Conservation (phyloP, 2,797 vertebrate genomes). For the Knipowitschia caucasica region DNA sequence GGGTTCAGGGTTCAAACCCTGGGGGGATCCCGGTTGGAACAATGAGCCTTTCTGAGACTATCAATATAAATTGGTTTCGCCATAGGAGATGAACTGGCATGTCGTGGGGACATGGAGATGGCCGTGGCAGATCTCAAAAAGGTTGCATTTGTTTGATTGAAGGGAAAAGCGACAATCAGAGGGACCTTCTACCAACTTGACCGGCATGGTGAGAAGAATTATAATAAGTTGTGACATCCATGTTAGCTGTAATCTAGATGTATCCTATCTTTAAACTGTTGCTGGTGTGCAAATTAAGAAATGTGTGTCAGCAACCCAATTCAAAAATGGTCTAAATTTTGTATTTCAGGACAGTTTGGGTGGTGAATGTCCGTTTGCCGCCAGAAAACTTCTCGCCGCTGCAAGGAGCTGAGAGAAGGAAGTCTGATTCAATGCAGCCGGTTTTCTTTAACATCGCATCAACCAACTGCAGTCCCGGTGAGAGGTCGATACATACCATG, state of each 20-base stretch:
- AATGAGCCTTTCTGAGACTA: too few relatives aligned
- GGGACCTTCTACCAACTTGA: constrained; percentile 82
- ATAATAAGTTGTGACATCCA: too few relatives aligned
- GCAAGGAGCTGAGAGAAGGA: constrained; percentile 84
- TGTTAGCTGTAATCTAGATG: too few relatives aligned
- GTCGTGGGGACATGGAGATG: constrained; percentile 94
- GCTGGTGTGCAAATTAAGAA: not conserved
- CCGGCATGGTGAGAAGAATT: constrained; percentile 61
- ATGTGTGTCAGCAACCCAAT: too few relatives aligned
- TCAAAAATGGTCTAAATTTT: not conserved
- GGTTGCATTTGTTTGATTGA: constrained; percentile 83
- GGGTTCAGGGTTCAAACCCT: too few relatives aligned
- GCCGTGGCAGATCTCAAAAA: constrained; percentile 86
- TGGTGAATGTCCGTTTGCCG: constrained; percentile 87
- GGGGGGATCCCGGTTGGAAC: too few relatives aligned
- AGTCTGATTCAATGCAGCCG: constrained; percentile 79
- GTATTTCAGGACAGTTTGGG: constrained; percentile 75
- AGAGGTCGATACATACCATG: constrained; percentile 79
- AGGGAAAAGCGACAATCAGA: constrained; percentile 72
- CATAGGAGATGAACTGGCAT: constrained; percentile 93
- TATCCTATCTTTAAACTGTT: too few relatives aligned
- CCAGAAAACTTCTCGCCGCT: constrained; percentile 78
- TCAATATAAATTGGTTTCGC: constrained; percentile 15
- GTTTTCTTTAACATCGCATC: constrained; percentile 94
- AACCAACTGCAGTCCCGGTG: constrained; percentile 94